phyloP scores from a whole-genome alignment of 92 coral and sea anemone species.

The Zoanthus sansibaricus region DNA sequence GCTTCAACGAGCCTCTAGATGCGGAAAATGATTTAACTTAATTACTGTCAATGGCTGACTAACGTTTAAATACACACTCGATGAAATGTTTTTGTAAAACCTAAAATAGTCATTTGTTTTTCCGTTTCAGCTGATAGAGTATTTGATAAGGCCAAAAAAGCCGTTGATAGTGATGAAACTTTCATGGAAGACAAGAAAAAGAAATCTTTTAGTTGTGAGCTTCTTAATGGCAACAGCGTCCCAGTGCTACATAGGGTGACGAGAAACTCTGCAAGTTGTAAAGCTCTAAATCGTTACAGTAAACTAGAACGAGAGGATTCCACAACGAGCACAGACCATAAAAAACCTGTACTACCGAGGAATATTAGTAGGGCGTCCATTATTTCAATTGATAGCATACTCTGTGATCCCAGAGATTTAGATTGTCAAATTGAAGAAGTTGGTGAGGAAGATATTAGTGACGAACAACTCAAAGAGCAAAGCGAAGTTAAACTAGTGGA shows the following conservation, averaged over 20 bases:
- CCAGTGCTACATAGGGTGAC: slow-evolving; percentile 19
- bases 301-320: slow-evolving; percentile 20
- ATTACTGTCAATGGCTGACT: background rate
- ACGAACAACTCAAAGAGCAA: background rate
- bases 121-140: background rate
- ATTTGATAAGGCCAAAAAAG: background rate
- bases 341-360: background rate
- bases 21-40: no score
- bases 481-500: background rate
- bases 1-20: no score
- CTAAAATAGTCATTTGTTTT: background rate
- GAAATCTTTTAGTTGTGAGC: slow-evolving; percentile 39
- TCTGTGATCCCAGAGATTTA: slow-evolving; percentile 32
- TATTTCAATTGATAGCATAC: slow-evolving; percentile 15
- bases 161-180: background rate
- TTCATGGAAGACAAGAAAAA: background rate
- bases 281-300: slow-evolving; percentile 36
- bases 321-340: background rate
- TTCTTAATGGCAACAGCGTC: slow-evolving; percentile 14
- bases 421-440: slow-evolving; percentile 19
- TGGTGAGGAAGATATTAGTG: background rate
- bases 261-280: slow-evolving; percentile 26
- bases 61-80: background rate
- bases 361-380: background rate
- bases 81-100: background rate